phyloP scores from a whole-genome alignment of 2,113 vertebrate species.

The Tapirus terrestris region DNA sequence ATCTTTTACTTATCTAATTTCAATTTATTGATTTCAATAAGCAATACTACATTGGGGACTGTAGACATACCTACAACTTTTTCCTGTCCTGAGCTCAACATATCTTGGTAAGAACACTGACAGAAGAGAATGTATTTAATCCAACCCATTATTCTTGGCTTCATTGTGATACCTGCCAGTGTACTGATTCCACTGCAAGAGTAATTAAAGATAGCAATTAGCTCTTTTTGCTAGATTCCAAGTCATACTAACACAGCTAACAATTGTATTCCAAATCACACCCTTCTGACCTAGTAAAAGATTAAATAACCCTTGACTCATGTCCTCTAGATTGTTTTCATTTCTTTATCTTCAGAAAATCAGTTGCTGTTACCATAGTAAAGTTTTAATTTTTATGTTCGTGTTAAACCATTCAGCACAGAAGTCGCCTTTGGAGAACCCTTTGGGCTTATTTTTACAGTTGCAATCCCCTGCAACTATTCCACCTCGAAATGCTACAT shows the following conservation, averaged over 20 bases:
- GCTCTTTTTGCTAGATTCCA: background rate
- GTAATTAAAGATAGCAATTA: background rate
- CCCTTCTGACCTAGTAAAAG: background rate
- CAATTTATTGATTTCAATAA: slow-evolving; percentile 65
- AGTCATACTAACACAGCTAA: background rate
- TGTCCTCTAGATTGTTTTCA: background rate
- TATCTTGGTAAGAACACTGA: background rate
- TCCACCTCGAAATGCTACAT: background rate
- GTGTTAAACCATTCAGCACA: slow-evolving; percentile 1
- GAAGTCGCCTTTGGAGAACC: slow-evolving; percentile 34
- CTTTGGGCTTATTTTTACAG: background rate
- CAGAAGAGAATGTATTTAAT: background rate
- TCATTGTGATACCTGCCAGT: background rate
- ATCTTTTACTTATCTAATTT: background rate
- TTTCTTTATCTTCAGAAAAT: slow-evolving; percentile 34
- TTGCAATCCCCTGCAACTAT: background rate
- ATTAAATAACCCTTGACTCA: slow-evolving; percentile 13
- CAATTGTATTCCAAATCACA: slow-evolving; percentile 17
- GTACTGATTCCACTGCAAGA: background rate
- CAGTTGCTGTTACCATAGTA: background rate
- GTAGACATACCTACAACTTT: background rate
- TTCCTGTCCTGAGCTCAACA: background rate
- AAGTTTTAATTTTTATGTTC: slow-evolving; percentile 58
- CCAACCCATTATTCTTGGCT: background rate
- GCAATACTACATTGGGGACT: slow-evolving; percentile 10